Conservation (phyloP, 2,113 vertebrate genomes). For the Zingel zingel region DNA sequence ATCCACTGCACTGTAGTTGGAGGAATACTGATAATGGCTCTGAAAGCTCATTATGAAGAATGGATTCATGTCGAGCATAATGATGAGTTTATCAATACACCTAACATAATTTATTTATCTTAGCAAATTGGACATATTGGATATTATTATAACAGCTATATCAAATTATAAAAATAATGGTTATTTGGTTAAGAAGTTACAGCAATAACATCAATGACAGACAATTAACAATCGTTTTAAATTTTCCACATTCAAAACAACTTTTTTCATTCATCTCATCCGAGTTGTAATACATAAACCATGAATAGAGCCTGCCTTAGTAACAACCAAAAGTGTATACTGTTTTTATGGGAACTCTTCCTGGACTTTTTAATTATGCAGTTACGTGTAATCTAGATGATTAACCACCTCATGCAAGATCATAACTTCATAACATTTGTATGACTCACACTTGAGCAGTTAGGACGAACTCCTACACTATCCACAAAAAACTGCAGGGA, state of each 20-base stretch:
- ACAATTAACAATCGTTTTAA: conserved; percentile 1
- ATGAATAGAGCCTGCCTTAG: not conserved
- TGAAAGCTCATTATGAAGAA: not conserved
- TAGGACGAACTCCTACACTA: not conserved
- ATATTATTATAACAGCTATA: not conserved
- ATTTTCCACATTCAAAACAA: conserved; percentile 27
- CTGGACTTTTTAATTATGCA: not conserved
- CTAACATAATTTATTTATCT: not conserved
- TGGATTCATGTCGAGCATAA: not conserved
- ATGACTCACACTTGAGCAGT: not conserved
- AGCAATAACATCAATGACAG: conserved; percentile 11
- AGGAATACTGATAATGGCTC: not conserved
- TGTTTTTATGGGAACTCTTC: not conserved
- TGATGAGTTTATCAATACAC: not conserved
- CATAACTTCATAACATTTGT: not conserved
- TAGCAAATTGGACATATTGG: not conserved
- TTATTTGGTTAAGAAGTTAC: not conserved
- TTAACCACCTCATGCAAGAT: not conserved
- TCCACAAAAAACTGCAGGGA: not conserved
- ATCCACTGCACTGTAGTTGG: not conserved
- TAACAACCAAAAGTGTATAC: not conserved
- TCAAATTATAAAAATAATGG: not conserved
- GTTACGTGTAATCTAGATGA: not conserved
- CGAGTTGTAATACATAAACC: not conserved
- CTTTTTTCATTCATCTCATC: not conserved